A percentile compares a stretch with the other conserved stretches of the same genome.
phyloP scores from a whole-genome alignment of 1,140 invertebrate species.

The Asobara japonica region DNA sequence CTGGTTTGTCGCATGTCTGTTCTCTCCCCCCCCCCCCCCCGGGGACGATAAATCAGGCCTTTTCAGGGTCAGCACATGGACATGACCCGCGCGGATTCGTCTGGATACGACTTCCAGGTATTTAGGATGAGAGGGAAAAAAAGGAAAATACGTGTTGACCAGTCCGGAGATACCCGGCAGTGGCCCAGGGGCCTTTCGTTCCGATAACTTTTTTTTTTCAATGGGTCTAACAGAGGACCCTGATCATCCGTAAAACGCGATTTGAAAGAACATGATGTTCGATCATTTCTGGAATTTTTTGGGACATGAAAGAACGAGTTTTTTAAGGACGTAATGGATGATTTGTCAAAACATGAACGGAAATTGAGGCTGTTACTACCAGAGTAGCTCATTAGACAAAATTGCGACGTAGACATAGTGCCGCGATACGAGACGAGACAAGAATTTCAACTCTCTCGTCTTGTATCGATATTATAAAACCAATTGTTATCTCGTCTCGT shows the following conservation, averaged over 20 bases:
- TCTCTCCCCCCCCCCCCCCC: background rate
- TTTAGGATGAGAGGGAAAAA: background rate
- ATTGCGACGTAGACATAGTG: no score
- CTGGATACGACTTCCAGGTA: constrained; percentile 5
- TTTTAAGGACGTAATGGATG: no score
- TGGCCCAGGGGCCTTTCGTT: background rate
- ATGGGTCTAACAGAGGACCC: background rate
- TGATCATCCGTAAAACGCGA: background rate
- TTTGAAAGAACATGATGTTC: constrained; percentile 2
- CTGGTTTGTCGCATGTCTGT: constrained; percentile 20
- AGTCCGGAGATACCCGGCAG: background rate
- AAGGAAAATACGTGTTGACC: constrained; percentile 6
- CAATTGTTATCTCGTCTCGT: no score
- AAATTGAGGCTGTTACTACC: no score
- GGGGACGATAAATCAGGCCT: constrained; percentile 23
- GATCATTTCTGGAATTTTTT: background rate
- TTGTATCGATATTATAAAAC: no score
- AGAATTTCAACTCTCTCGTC: no score
- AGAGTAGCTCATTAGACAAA: no score
- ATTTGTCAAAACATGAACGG: no score
- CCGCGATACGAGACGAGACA: no score
- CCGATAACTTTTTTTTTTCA: constrained; percentile 7
- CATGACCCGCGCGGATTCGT: background rate
- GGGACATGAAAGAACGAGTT: background rate
- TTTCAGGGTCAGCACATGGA: background rate